phyloP scores from a whole-genome alignment of 2,797 vertebrate species.

The Cetoscarus ocellatus region DNA sequence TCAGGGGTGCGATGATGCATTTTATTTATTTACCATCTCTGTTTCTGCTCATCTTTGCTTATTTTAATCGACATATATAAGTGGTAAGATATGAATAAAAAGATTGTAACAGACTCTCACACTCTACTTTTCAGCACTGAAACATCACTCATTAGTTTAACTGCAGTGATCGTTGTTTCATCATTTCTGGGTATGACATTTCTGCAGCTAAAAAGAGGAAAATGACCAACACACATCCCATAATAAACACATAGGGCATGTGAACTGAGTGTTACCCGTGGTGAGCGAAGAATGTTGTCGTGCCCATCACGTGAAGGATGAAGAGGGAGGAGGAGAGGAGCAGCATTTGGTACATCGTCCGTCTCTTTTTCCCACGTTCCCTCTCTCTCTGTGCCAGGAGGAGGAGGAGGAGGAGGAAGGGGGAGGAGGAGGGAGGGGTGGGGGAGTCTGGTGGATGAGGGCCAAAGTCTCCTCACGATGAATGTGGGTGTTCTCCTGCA shows the following conservation, averaged over 20 bases:
- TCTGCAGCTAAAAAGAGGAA: conserved; percentile 5
- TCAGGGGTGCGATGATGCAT: no score
- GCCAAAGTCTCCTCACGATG: conserved; percentile 49
- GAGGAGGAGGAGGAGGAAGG: not conserved
- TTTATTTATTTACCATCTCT: no score
- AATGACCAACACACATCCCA: conserved; percentile 30
- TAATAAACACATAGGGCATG: conserved; percentile 60
- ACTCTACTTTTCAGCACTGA: no score
- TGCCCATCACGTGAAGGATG: conserved; percentile 79
- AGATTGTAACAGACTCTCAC: no score
- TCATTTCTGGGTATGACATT: conserved; percentile 18
- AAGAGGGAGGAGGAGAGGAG: conserved; percentile 83
- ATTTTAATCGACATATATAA: no score
- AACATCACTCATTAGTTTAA: no score
- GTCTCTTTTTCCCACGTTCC: conserved; percentile 75
- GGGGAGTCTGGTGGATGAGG: conserved; percentile 5
- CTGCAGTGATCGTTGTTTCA: no score
- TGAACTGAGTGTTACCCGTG: conserved; percentile 77
- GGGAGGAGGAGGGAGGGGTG: not conserved
- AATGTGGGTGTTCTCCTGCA: conserved; percentile 32
- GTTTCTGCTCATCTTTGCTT: no score
- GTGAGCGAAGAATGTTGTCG: conserved; percentile 73
- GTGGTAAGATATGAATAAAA: no score
- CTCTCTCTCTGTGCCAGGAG: conserved; percentile 55
- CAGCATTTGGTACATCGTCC: conserved; percentile 80